These are phyloP conservation scores for Ranitomeya imitator DNA, from an alignment of 2,113 vertebrate genomes.

Conservation along the genomic window DNA sequence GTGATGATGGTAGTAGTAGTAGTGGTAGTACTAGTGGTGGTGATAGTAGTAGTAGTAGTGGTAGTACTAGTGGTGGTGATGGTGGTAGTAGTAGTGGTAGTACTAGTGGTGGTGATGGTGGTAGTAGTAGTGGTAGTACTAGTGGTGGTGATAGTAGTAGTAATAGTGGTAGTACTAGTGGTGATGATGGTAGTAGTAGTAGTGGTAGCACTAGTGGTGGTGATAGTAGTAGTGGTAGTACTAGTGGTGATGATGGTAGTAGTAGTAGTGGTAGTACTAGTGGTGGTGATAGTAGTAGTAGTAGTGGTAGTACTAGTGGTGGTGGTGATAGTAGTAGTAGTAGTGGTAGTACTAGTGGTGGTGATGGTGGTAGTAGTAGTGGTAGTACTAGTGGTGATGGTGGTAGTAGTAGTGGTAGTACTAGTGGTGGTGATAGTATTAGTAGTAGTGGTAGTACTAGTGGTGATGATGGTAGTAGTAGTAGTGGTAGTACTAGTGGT, in stretches of 20 bases:
- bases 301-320: neutral
- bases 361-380: neutral
- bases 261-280: neutral
- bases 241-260: neutral
- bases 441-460: neutral
- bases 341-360: neutral
- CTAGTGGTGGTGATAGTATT: neutral
- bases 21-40: neutral
- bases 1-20: neutral
- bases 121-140: neutral
- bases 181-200: neutral
- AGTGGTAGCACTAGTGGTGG: neutral
- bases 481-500: neutral
- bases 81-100: neutral
- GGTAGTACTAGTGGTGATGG: neutral
- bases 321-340: neutral
- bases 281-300: neutral
- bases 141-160: too few species aligned
- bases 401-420: too few species aligned
- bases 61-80: neutral
- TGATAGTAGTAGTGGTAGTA: neutral
- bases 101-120: neutral
- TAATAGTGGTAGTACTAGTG: neutral
- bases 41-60: neutral
- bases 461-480: neutral